Evolutionary conservation across 2,113 vertebrate genomes (phyloP), one percentile per base, ranked within the genome.

Genomic region (Marmota flaviventris): DNA sequence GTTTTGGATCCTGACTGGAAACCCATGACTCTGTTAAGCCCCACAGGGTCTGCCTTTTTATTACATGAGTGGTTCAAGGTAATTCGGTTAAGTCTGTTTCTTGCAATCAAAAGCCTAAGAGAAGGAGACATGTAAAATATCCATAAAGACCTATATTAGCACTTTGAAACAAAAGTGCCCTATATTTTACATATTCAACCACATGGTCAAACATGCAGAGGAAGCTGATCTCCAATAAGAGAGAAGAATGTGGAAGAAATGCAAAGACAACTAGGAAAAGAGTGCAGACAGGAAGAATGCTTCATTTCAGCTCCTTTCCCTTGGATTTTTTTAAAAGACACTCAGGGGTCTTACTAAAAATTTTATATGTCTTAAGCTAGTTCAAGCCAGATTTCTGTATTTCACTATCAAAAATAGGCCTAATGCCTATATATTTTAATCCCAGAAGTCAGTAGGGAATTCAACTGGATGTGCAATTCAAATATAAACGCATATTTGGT

Each of bases 251-350:
- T 79, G 32, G 16, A 17, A 86, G 45, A 95, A 72, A 1, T 4
- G 42, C 37, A 65, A 25, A 51, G 13, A 89, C 17, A 82, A 37
- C 5, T 3, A 65, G 79, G n/a, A 77, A 78, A 58, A 83, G 8
- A n/a, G 37, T 29, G 2, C 2, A 12, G 34, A 69, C 13, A 37
- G 6, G 32, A 32, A 48, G 51, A 73, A 89, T 56, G 8, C 13
- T 14, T 51, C 18, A 63, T 5, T 48, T 87, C 22, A 69, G 63
- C 45, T 86, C 32, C 20, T 81, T 20, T 89, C 77, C 51, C 58
- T 48, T 29, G n/a, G 39, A n/a, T 51, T 94, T 88, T 88, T 88
- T 91, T 79, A 77, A 79, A 61, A 88, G n/a, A 63, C 12, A 48
- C 4, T 18, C 14, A n/a, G 6, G 51, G 53, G 22, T 34, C 9